phyloP scores from a whole-genome alignment of 2,113 vertebrate genomes.

The Gallinago undulata region DNA sequence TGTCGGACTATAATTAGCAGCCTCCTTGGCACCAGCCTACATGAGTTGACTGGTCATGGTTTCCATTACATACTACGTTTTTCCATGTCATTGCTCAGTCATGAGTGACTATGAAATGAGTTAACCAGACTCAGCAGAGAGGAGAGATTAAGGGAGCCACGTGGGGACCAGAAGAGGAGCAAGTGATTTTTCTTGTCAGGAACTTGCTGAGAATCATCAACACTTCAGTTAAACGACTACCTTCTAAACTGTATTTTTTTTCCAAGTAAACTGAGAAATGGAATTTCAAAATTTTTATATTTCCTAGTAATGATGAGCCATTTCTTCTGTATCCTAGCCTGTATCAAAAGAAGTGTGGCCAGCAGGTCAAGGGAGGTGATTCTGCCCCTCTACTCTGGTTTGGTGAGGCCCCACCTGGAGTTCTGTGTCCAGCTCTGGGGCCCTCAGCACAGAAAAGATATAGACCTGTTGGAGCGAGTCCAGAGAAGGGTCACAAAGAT shows the following conservation, averaged over 20 bases:
- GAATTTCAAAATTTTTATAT: neutral
- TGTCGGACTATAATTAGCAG: slow-evolving; percentile 50
- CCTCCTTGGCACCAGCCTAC: slow-evolving; percentile 26
- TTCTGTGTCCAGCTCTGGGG: neutral
- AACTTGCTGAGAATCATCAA: neutral
- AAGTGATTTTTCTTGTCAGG: neutral
- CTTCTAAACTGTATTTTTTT: neutral
- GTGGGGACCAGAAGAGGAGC: neutral
- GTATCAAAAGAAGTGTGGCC: neutral
- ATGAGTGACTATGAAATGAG: slow-evolving; percentile 11
- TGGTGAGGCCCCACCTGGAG: neutral
- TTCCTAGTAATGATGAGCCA: neutral
- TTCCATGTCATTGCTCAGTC: slow-evolving; percentile 16
- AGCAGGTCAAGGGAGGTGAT: neutral
- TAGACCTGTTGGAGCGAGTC: neutral
- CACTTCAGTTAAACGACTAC: neutral
- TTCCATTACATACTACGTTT: slow-evolving; percentile 46
- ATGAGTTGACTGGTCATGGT: slow-evolving; percentile 17
- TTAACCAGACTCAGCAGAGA: neutral
- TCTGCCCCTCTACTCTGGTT: neutral
- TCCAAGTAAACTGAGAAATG: neutral
- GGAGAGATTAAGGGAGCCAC: neutral
- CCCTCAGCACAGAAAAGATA: neutral
- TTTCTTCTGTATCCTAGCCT: neutral
- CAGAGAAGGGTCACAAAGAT: neutral